A percentile compares a stretch with the other conserved stretches of the same genome.
Evolutionary conservation across 2,888 invertebrate species (phyloP).

Genomic region (Cephus pulcher): DNA sequence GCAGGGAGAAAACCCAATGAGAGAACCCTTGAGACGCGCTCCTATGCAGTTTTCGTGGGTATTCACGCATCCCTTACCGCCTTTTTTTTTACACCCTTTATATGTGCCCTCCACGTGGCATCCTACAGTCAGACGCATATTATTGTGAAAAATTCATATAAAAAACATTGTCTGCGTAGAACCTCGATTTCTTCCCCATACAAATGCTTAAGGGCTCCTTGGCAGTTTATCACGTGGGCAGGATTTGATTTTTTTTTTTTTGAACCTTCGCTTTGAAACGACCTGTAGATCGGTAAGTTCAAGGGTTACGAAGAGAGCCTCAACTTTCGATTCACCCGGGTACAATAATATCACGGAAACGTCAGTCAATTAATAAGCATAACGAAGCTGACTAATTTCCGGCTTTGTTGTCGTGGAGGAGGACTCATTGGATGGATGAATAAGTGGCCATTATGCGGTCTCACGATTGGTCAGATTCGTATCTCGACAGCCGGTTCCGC

Average conservation of each 20-base stretch:
- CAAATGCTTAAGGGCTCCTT: neutral
- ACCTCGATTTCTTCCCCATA: neutral
- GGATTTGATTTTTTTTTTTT: neutral
- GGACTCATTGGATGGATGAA: conserved; percentile 48
- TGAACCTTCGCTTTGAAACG: neutral
- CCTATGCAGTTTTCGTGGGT: conserved; percentile 4
- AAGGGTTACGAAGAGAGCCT: conserved; percentile 30
- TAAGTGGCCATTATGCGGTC: conserved; percentile 65
- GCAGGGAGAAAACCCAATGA: conserved; percentile 7
- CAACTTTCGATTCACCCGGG: conserved; percentile 29
- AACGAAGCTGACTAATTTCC: conserved; percentile 66
- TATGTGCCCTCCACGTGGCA: neutral
- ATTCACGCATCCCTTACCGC: neutral
- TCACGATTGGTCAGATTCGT: conserved; percentile 67
- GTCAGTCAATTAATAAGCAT: conserved; percentile 67
- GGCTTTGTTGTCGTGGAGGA: conserved; percentile 50
- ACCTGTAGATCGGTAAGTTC: conserved; percentile 12
- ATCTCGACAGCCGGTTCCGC: conserved; percentile 67
- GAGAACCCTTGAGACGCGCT: conserved; percentile 26
- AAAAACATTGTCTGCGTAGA: neutral
- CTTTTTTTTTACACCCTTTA: neutral
- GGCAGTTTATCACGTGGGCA: neutral
- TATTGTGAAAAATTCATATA: neutral
- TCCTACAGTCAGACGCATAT: neutral
- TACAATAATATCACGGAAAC: conserved; percentile 64